phyloP scores from a whole-genome alignment of 2,797 vertebrate species.

The Xenentodon cancila region DNA sequence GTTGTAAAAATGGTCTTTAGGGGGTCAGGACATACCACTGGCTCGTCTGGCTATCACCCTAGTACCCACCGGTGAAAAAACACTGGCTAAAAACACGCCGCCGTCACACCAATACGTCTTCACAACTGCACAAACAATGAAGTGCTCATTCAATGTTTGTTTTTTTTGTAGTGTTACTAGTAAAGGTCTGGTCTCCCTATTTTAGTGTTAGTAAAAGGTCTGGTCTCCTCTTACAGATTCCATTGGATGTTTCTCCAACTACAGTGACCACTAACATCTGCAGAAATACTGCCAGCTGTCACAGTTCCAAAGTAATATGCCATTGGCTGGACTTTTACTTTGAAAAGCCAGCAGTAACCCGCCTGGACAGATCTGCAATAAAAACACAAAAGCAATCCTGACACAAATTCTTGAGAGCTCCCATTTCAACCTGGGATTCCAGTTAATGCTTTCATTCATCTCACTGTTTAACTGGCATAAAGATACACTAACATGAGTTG shows the following conservation, averaged over 20 bases:
- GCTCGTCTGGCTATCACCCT: conserved; percentile 71
- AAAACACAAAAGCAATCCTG: conserved; percentile 12
- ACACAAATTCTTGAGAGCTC: conserved; percentile 7
- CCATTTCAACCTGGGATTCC: conserved; percentile 21
- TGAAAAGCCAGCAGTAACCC: conserved; percentile 16
- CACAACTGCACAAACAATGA: conserved; percentile 65
- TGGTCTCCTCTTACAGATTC: conserved; percentile 43
- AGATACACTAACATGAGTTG: conserved; percentile 27
- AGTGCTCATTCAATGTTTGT: conserved; percentile 43
- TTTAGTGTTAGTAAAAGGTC: not conserved
- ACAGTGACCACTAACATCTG: conserved; percentile 39
- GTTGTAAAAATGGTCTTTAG: conserved; percentile 72
- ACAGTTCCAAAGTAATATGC: conserved; percentile 7
- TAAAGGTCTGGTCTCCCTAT: conserved; percentile 7
- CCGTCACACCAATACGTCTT: conserved; percentile 55
- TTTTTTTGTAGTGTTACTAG: conserved; percentile 45
- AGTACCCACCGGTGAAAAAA: conserved; percentile 58
- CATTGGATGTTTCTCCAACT: conserved; percentile 35
- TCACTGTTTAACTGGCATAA: conserved; percentile 19
- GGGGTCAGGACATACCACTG: conserved; percentile 79
- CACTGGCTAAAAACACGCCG: conserved; percentile 60
- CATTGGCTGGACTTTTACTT: conserved; percentile 7
- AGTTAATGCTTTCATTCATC: conserved; percentile 7
- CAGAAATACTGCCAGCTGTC: conserved; percentile 25
- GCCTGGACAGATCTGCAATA: conserved; percentile 12